Base-by-base conservation (phyloP, 2,888 invertebrate species). In the Diaperis boleti region DNA sequence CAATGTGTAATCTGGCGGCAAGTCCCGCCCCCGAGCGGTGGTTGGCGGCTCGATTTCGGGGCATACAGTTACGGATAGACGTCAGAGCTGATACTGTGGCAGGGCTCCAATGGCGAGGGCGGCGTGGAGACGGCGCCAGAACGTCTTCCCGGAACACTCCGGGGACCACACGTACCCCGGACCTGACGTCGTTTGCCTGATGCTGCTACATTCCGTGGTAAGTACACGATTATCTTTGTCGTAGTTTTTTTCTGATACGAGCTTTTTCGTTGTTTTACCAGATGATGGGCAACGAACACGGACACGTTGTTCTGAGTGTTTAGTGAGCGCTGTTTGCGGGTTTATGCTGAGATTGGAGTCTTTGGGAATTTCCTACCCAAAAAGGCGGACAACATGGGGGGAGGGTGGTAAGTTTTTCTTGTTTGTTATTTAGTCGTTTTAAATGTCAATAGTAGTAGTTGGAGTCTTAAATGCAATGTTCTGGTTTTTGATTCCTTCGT, bases 101-200 rank as follows among this genome's bases (percentile, higher is more conserved):
- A 80, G 81, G 81, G 82, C 79, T 81, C 82, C 83, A 82, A 82
- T 81, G 74, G 75, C 69, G 72, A 71, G 62, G 83, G 79, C 79
- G 83, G 80, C 81, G 82, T 76, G 82, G 75, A 80, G 79, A 82
- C 84, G 85, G 84, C 85, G 63, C 52, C 55, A 81, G 82, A 79
- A 83, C 82, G 79, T 83, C 83, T 83, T 83, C 83, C 83, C 81
- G 81, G 68, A 68, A 62, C 69, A 65, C 72, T 69, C 72, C 71
- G 68, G 75, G 80, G 77, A 79, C 80, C 82, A 82, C 81, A 82
- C 78, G 74, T 71, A 65, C 70, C 71, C 75, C 76, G 76, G 75
- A 76, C 70, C 76, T 74, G 70, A 68, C 71, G 69, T 67, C 69
- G 69, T 62, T 71, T 72, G 73, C 72, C 59, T 54, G 56, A 56